These are phyloP conservation scores for Pangasius macronema DNA, from an alignment of 2,797 vertebrate genomes.

Conservation along the genomic window DNA sequence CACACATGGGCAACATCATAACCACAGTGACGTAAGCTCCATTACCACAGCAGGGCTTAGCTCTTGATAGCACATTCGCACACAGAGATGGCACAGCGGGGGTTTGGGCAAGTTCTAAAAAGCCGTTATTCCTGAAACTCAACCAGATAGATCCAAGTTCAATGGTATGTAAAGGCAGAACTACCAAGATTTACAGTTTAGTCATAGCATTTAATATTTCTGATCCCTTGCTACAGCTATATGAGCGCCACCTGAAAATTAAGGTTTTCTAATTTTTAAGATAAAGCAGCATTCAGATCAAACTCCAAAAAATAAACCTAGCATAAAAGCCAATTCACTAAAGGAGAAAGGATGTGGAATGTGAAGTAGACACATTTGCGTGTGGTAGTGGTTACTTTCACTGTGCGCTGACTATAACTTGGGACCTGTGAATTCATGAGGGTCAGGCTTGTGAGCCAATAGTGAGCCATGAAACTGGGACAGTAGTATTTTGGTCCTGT, in stretches of 20 bases:
- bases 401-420: background rate
- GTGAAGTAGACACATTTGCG: background rate
- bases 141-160: background rate
- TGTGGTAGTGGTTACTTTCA: background rate
- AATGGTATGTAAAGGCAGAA: background rate
- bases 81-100: background rate
- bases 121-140: background rate
- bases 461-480: background rate
- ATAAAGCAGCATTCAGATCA: background rate
- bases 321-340: background rate
- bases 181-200: background rate
- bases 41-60: background rate
- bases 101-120: background rate
- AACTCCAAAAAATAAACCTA: background rate
- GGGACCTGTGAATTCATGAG: background rate
- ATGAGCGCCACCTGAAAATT: background rate
- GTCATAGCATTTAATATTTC: background rate
- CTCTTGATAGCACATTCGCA: background rate
- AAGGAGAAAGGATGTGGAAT: background rate
- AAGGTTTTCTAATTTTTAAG: background rate
- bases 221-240: background rate
- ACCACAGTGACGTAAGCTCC: background rate
- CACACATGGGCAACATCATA: slow-evolving; percentile 7
- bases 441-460: background rate
- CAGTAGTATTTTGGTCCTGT: background rate